These are phyloP conservation scores for Coptodon bakossiorum DNA, from an alignment of 2,113 vertebrate species.

Conservation along the genomic window DNA sequence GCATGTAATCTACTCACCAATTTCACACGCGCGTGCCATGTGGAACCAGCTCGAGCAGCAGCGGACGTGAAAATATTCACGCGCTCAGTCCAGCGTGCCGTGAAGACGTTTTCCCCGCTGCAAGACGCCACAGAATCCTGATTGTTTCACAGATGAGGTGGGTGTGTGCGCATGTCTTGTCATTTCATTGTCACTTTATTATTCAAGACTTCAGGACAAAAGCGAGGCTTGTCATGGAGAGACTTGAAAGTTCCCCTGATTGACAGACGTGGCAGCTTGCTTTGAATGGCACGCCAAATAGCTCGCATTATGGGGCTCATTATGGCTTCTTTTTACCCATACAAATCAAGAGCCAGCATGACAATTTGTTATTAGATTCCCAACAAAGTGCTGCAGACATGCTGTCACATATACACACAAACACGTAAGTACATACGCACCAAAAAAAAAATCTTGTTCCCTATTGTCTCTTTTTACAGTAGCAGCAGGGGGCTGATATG, in stretches of 20 bases:
- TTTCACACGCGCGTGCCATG: constrained; percentile 43
- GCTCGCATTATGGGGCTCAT: constrained; percentile 44
- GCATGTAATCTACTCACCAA: constrained; percentile 45
- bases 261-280: constrained; percentile 30
- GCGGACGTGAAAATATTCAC: not conserved
- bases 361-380: constrained; percentile 47
- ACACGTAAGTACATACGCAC: not conserved
- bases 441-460: not conserved
- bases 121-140: not conserved
- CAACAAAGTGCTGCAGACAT: constrained; percentile 19
- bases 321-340: constrained; percentile 39
- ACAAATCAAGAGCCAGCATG: constrained; percentile 54
- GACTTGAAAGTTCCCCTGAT: constrained; percentile 18
- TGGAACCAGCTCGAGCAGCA: constrained; percentile 3
- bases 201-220: constrained; percentile 34
- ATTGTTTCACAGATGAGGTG: constrained; percentile 20
- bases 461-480: constrained; percentile 27
- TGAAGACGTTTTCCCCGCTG: not conserved
- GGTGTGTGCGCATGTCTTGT: constrained; percentile 12
- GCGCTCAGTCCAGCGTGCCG: not conserved
- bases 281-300: constrained; percentile 28
- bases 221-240: constrained; percentile 6
- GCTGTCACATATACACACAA: constrained; percentile 6
- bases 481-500: constrained; percentile 52
- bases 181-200: constrained; percentile 11